A percentile compares a stretch with the other conserved stretches of the same genome.
phyloP scores from a whole-genome alignment of 2,888 invertebrate genomes.

The Hemistola chrysoprasaria region DNA sequence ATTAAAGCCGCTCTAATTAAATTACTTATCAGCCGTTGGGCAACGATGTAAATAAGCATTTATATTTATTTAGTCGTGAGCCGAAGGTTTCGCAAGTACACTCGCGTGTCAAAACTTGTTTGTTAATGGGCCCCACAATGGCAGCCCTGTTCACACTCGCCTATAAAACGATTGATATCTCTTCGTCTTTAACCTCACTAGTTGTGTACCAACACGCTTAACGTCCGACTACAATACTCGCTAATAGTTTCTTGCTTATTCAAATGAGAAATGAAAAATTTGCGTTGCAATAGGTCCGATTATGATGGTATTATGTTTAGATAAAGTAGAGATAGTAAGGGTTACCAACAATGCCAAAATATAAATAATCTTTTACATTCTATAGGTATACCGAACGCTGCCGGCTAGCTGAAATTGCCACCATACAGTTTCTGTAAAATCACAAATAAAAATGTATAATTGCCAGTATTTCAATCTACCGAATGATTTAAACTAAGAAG shows the following conservation, averaged over 20 bases:
- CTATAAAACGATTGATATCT: constrained; percentile 73
- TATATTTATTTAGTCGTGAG: constrained; percentile 74
- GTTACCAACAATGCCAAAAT: too few relatives aligned
- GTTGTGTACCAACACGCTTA: constrained; percentile 47
- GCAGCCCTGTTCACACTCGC: constrained; percentile 69
- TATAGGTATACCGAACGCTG: too few relatives aligned
- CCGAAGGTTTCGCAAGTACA: constrained; percentile 63
- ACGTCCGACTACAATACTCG: constrained; percentile 40
- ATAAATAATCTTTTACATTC: too few relatives aligned
- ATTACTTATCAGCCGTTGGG: constrained; percentile 66
- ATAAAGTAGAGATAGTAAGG: constrained; percentile 5
- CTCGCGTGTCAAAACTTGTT: constrained; percentile 76
- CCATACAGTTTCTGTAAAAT: too few relatives aligned
- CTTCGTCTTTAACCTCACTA: constrained; percentile 64
- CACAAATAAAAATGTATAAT: too few relatives aligned
- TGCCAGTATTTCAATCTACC: too few relatives aligned
- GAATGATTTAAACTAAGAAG: too few relatives aligned
- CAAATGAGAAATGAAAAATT: constrained; percentile 45
- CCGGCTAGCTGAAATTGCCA: too few relatives aligned
- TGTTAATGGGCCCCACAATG: constrained; percentile 68
- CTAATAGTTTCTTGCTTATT: constrained; percentile 42
- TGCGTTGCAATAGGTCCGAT: constrained; percentile 19
- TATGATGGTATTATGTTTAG: neutral
- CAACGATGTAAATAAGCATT: constrained; percentile 65
- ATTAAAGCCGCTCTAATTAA: constrained; percentile 69